Evolutionary conservation across 2,888 invertebrate genomes (phyloP), one percentile per base, ranked within the genome.

Genomic region (Dryobotodes eremita): DNA sequence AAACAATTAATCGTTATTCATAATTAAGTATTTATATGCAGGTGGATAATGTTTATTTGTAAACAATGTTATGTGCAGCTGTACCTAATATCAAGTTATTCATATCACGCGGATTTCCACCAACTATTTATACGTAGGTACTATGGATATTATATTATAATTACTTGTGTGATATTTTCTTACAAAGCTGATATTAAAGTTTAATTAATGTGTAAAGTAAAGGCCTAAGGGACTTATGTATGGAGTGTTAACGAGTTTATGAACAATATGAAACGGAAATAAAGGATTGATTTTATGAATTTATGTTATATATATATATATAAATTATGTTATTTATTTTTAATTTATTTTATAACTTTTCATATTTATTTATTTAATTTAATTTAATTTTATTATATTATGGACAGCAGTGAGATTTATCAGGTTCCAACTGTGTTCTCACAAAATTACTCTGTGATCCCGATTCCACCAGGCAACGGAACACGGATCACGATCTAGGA

Each of bases 11-110:
- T 36, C 36, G 36, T 75, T 75, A 74, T 80, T 62, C 55, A 50
- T 64, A 70, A 66, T 75, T 57, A 68, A 64, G 31, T 55, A 75
- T 62, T 74, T 68, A 72, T 75, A 80, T 61, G 75, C 75, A 83
- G 81, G 75, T 80, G 71, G 42, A 65, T 75, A 68, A 64, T 46
- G 23, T 59, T 69, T 69, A 55, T 72, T 73, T 55, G 69, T 81
- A 69, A 81, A 75, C 71, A 75, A 76, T 50, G 71, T 72, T 59
- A 73, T 79, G 62, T 72, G 70, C 70, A 75, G 70, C 70, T 17
- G n/a, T 70, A 69, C 31, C 36, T 69, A 48, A 83, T 75, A 86
- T 75, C 70, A 74, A 82, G 68, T 50, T 85, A 62, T 64, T 62
- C 61, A 74, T 65, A 66, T 68, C 57, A 36, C 42, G 74, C 36